Evolutionary conservation across 2,797 vertebrate genomes (phyloP), one percentile per base, ranked within the genome.

Genomic region (Liparis tanakae): DNA sequence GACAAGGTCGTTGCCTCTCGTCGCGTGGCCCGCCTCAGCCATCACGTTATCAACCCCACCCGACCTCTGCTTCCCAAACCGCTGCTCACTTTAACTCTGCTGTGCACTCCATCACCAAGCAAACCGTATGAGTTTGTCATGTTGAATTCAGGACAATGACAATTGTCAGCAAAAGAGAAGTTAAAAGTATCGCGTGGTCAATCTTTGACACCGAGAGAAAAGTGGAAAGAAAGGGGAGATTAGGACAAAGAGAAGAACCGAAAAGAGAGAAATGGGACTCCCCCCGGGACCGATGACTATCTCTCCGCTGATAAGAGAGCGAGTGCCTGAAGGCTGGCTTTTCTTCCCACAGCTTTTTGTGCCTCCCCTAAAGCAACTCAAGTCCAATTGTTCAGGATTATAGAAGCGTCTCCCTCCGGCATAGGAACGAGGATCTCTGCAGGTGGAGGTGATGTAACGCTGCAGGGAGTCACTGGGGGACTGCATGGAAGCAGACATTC

Each of bases 301-400:
- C 91, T 81, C 78, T 69, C 74, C 36, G 36, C 70, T 64, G 90
- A 92, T 91, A 90, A 91, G 74, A 83, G 86, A 84, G 78, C 78
- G 57, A 87, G 86, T 85, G 88, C 82, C 89, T 85, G 87, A 85
- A 84, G 84, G 78, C 76, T 76, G 58, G 61, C 82, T 84, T 86
- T 88, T 93, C 88, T 87, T 84, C 85, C 86, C 83, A 84, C 74
- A 59, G 78, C 78, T 87, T 89, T 92, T 82, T 85, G 67, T 82
- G 63, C 74, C 76, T 82, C 82, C 79, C 85, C 58, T 44, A 55
- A 74, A 86, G 87, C 86, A 76, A 82, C 81, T 84, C 82, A 69
- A 89, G 77, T 81, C 80, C 60, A 79, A 83, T 85, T 87, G 83
- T 87, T 76, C 48, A 62, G 81, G 84, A 88, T 85, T 79, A 80